Evolutionary conservation across 2,888 invertebrate genomes (phyloP).

Genomic region (Plemyria rubiginata): DNA sequence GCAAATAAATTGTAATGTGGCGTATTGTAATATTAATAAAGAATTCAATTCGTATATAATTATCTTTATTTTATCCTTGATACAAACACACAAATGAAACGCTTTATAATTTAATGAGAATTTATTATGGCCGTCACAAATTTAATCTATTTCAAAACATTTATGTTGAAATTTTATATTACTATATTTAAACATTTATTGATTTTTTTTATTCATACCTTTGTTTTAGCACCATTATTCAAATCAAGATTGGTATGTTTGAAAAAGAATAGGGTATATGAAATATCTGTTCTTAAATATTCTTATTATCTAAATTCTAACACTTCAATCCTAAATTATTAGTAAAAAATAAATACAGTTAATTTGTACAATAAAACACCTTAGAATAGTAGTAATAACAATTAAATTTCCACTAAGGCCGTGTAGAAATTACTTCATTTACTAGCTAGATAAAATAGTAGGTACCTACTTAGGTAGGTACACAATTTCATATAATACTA

Average conservation of each 20-base stretch:
- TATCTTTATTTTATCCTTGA: neutral
- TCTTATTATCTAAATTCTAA: conserved; percentile 12
- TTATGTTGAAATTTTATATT: neutral
- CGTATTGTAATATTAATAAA: conserved; percentile 1
- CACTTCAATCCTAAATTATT: conserved; percentile 12
- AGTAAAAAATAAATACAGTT: conserved; percentile 39
- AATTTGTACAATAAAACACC: conserved; percentile 41
- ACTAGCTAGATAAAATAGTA: neutral
- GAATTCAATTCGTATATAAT: conserved; percentile 6
- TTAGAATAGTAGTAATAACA: conserved; percentile 19
- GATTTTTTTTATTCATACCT: too few species aligned
- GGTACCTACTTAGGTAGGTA: neutral
- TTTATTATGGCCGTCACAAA: conserved; percentile 1
- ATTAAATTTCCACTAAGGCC: conserved; percentile 13
- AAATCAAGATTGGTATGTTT: too few species aligned
- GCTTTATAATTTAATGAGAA: neutral
- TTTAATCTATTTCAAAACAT: neutral
- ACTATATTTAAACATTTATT: neutral
- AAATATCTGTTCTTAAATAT: neutral
- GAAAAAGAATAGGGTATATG: too few species aligned
- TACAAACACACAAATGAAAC: neutral
- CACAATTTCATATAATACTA: neutral
- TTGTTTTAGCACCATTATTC: neutral
- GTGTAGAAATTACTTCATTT: conserved; percentile 13
- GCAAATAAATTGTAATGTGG: neutral